Percentiles rank a stretch among this genome's conserved stretches.
Conservation (phyloP, 1,140 invertebrate genomes). For the Brachystomella parvula region DNA sequence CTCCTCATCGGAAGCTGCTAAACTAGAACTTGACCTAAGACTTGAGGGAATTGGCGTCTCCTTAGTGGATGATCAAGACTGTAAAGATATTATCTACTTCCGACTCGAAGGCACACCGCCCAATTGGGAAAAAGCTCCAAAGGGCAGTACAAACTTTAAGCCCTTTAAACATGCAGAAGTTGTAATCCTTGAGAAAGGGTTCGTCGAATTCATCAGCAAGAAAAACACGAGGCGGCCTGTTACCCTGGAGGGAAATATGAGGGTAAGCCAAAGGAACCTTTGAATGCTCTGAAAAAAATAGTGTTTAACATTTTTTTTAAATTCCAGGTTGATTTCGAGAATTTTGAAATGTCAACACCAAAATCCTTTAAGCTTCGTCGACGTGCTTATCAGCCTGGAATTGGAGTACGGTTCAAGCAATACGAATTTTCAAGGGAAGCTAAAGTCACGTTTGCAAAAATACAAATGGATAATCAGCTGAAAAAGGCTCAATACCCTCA, state of each 20-base stretch:
- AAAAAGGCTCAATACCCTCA: neutral
- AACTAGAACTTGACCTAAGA: neutral
- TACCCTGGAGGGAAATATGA: neutral
- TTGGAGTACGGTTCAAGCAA: neutral
- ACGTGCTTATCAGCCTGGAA: neutral
- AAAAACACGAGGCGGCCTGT: neutral
- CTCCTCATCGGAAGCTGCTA: neutral
- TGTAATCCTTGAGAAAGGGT: slow-evolving; percentile 3
- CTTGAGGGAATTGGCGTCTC: slow-evolving; percentile 3
- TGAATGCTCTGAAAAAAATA: neutral
- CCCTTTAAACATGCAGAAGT: neutral
- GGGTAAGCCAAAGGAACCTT: neutral
- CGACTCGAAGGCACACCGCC: neutral
- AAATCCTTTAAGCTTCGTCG: neutral
- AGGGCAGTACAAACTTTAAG: neutral
- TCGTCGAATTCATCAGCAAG: neutral
- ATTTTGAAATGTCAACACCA: neutral
- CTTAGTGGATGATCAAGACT: neutral
- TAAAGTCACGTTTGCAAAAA: neutral
- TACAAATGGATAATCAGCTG: slow-evolving; percentile 15
- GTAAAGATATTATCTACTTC: slow-evolving; percentile 9
- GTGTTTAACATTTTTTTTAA: neutral
- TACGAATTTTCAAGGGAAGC: slow-evolving; percentile 3
- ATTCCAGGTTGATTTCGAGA: neutral
- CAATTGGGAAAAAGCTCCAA: neutral